A percentile compares a stretch with the other conserved stretches of the same genome.
Conservation (phyloP, 1,140 invertebrate species). For the Psix sp. region DNA sequence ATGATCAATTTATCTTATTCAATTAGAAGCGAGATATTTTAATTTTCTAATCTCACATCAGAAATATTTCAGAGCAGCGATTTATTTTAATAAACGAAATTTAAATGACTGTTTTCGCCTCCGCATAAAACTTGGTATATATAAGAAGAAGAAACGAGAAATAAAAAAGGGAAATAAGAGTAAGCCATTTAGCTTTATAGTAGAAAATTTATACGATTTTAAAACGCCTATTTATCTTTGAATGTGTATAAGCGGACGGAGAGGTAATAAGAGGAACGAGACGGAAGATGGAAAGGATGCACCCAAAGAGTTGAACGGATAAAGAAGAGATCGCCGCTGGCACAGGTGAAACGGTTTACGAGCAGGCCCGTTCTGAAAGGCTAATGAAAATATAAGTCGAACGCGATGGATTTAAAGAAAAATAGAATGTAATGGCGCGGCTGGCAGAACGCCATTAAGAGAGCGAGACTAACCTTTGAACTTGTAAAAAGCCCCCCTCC, state of each 20-base stretch:
- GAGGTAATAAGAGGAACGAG: conserved; percentile 26
- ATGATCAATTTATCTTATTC: conserved; percentile 39
- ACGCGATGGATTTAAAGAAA: conserved; percentile 73
- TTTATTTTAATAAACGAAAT: conserved; percentile 42
- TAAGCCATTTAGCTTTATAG: conserved; percentile 42
- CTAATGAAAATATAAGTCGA: conserved; percentile 76
- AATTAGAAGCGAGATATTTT: conserved; percentile 9
- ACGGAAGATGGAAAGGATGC: conserved; percentile 36
- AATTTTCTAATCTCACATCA: conserved; percentile 15
- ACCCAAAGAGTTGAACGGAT: conserved; percentile 52
- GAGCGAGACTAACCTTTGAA: conserved; percentile 64
- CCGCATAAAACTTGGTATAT: conserved; percentile 7
- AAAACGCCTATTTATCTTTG: conserved; percentile 59
- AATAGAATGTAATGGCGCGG: conserved; percentile 63
- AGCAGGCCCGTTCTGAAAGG: conserved; percentile 64
- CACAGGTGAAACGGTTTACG: conserved; percentile 70
- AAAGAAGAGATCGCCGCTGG: conserved; percentile 62
- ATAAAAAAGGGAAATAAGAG: conserved; percentile 36
- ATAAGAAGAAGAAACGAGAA: conserved; percentile 5
- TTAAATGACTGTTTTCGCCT: conserved; percentile 26
- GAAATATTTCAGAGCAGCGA: conserved; percentile 3
- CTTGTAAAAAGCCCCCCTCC: conserved; percentile 37
- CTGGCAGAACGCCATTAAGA: conserved; percentile 65
- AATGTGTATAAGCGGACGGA: conserved; percentile 41
- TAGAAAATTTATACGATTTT: conserved; percentile 57